Percentiles rank a stretch among this genome's conserved stretches.
Conservation (phyloP, 1,140 invertebrate genomes). For the Pentalonia nigronervosa region DNA sequence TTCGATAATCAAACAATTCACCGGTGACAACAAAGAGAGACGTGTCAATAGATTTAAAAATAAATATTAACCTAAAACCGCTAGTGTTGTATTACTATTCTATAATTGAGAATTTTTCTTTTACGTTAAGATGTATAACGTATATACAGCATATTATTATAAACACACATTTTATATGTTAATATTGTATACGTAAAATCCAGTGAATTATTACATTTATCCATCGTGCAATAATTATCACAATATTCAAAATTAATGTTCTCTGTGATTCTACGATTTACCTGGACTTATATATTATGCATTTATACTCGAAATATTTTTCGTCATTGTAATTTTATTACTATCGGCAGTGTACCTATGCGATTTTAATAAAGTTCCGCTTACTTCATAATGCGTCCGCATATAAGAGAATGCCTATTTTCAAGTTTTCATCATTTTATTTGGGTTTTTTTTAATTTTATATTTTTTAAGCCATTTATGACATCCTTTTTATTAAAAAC, state of each 20-base stretch:
- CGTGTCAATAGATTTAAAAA: not conserved
- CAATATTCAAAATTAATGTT: not conserved
- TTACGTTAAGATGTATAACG: not conserved
- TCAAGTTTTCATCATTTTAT: not conserved
- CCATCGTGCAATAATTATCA: not conserved
- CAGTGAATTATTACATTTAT: not conserved
- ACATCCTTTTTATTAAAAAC: not conserved
- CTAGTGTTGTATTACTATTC: not conserved
- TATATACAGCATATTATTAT: not conserved
- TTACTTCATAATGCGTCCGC: not conserved
- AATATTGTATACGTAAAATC: not conserved
- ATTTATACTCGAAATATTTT: not conserved
- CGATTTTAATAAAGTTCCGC: not conserved
- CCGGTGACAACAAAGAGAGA: not conserved
- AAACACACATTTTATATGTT: too few relatives aligned
- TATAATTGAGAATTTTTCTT: not conserved
- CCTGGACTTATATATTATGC: not conserved
- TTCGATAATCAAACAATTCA: not conserved
- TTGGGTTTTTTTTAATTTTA: not conserved
- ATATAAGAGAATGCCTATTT: not conserved
- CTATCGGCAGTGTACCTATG: not conserved
- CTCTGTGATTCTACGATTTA: not conserved
- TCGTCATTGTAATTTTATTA: not conserved
- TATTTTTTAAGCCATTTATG: not conserved
- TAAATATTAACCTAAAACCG: not conserved